Conservation (phyloP, 2,888 invertebrate genomes). For the Stenodera caucasica region DNA sequence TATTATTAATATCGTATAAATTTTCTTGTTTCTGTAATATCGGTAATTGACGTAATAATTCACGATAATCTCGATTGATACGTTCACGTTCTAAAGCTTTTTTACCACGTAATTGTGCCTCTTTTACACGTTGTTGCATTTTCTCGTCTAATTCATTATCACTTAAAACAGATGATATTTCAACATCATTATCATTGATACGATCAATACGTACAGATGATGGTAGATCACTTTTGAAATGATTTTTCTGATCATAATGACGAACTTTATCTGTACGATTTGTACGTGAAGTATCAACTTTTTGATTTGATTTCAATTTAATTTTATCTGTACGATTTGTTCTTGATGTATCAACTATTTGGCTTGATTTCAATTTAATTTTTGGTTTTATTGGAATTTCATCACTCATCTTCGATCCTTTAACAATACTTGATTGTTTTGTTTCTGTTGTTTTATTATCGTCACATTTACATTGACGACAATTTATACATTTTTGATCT, state of each 20-base stretch:
- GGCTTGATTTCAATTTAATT: slow-evolving; percentile 31
- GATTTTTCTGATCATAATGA: slow-evolving; percentile 58
- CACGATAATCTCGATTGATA: slow-evolving; percentile 57
- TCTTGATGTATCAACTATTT: too few relatives aligned
- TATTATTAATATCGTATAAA: slow-evolving; percentile 42
- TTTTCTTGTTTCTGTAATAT: slow-evolving; percentile 52
- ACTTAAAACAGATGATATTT: slow-evolving; percentile 40
- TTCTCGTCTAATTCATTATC: slow-evolving; percentile 43
- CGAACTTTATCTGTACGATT: slow-evolving; percentile 46
- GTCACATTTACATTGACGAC: too few relatives aligned
- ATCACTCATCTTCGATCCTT: not conserved
- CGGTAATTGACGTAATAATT: slow-evolving; percentile 57
- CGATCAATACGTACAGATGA: slow-evolving; percentile 48
- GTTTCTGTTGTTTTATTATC: not conserved
- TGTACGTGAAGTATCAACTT: not conserved
- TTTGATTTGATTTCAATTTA: too few relatives aligned
- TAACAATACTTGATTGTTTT: not conserved
- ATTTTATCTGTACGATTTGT: slow-evolving; percentile 41
- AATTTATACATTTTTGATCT: too few relatives aligned
- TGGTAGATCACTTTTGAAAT: slow-evolving; percentile 45
- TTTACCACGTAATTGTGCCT: slow-evolving; percentile 53
- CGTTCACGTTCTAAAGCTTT: slow-evolving; percentile 59
- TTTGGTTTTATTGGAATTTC: slow-evolving; percentile 37
- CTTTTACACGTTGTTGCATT: slow-evolving; percentile 44
- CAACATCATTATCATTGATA: slow-evolving; percentile 43